Percentiles rank a stretch among this genome's conserved stretches.
Conservation (phyloP, 1,140 invertebrate species). For the Sitodiplosis mosellana region DNA sequence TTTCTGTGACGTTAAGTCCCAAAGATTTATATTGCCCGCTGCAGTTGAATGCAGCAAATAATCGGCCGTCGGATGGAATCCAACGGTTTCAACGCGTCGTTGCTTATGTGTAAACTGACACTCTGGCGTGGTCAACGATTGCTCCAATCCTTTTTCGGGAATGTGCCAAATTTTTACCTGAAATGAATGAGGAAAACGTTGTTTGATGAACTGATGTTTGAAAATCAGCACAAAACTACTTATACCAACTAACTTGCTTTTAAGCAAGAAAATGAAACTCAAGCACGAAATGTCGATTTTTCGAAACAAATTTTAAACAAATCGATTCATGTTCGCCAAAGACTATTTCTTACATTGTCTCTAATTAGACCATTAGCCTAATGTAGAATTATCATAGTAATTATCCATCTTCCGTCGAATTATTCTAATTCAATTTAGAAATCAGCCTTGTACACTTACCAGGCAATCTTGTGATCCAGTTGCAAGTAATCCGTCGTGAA, state of each 20-base stretch:
- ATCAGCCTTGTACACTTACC: conserved; percentile 33
- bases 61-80: conserved; percentile 75
- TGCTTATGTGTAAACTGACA: conserved; percentile 64
- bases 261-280: too few relatives aligned
- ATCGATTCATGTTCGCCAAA: too few relatives aligned
- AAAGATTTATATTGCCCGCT: conserved; percentile 62
- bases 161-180: conserved; percentile 76
- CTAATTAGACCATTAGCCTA: background rate
- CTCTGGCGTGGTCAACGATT: conserved; percentile 60
- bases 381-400: background rate
- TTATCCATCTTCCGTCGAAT: background rate
- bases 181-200: too few relatives aligned
- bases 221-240: too few relatives aligned
- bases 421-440: conserved; percentile 1
- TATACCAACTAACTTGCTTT: too few relatives aligned
- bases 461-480: conserved; percentile 82
- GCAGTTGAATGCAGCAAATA: conserved; percentile 64
- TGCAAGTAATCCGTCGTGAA: conserved; percentile 77
- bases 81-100: conserved; percentile 63
- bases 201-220: too few relatives aligned
- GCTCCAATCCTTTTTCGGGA: conserved; percentile 55
- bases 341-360: background rate
- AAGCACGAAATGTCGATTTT: too few relatives aligned
- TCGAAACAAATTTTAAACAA: too few relatives aligned
- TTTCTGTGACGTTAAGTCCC: conserved; percentile 67